phyloP scores from a whole-genome alignment of 2,888 invertebrate species.

The Baronia brevicornis region DNA sequence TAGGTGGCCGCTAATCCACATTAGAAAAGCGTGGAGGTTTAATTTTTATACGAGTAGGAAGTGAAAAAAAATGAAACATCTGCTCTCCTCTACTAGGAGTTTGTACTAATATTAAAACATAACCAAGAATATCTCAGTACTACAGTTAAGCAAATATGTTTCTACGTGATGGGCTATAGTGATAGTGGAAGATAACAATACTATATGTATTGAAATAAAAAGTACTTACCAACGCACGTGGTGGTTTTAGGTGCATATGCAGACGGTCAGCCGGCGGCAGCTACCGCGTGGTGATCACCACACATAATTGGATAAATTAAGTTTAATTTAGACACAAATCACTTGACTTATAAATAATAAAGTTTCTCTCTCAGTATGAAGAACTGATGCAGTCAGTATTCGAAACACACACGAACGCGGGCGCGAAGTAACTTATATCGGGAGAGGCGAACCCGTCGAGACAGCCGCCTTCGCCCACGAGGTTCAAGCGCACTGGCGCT shows the following conservation, averaged over 20 bases:
- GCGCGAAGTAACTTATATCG: conserved; percentile 30
- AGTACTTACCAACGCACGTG: conserved; percentile 53
- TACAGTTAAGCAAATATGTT: too few relatives aligned
- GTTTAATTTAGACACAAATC: too few relatives aligned
- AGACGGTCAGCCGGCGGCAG: conserved; percentile 48
- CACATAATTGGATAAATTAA: too few relatives aligned
- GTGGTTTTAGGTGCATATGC: conserved; percentile 30
- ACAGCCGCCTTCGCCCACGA: conserved; percentile 25
- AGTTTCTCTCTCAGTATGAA: too few relatives aligned
- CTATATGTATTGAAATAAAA: conserved; percentile 9
- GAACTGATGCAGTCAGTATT: conserved; percentile 10
- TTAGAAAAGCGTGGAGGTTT: too few relatives aligned
- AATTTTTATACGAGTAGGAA: too few relatives aligned
- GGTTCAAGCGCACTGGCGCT: conserved; percentile 28
- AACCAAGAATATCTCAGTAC: too few relatives aligned
- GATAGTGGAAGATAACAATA: conserved; percentile 5
- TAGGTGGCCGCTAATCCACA: too few relatives aligned
- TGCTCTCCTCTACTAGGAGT: too few relatives aligned
- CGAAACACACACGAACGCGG: conserved; percentile 20
- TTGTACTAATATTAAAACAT: too few relatives aligned
- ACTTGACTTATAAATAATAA: conserved; percentile 19
- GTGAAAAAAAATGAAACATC: too few relatives aligned
- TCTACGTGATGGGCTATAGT: too few relatives aligned
- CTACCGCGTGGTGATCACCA: conserved; percentile 41
- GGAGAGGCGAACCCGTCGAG: conserved; percentile 17